These are phyloP conservation scores for Mirza zaza DNA, from an alignment of 2,113 vertebrate genomes.

Conservation along the genomic window DNA sequence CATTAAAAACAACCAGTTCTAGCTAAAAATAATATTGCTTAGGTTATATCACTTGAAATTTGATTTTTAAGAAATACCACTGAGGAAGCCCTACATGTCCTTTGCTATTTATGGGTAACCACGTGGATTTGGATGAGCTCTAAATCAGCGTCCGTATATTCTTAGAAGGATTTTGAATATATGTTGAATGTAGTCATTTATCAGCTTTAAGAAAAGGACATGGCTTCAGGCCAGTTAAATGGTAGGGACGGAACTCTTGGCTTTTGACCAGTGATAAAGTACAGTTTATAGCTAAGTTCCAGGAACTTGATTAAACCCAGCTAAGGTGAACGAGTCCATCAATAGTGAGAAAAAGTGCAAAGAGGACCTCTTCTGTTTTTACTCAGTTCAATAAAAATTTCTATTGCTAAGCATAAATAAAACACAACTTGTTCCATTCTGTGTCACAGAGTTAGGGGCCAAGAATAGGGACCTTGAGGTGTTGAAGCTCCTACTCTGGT, in stretches of 20 bases:
- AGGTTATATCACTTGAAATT: not conserved
- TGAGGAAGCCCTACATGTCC: not conserved
- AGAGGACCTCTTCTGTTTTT: not conserved
- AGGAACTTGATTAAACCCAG: conserved; percentile 6
- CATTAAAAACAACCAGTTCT: not conserved
- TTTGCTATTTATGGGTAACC: conserved; percentile 6
- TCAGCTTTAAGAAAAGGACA: not conserved
- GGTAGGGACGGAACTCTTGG: not conserved
- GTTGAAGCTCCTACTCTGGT: not conserved
- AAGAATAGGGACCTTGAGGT: not conserved
- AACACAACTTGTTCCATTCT: not conserved
- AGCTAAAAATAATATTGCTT: not conserved
- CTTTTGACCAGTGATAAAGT: not conserved
- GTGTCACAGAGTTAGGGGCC: not conserved
- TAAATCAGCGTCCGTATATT: conserved; percentile 8
- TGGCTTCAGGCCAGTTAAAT: conserved; percentile 8
- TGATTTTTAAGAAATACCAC: not conserved
- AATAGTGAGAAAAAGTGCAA: not conserved
- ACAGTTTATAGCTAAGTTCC: conserved; percentile 9
- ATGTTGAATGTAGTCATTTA: not conserved
- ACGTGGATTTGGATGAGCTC: not conserved
- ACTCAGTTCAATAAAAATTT: not conserved
- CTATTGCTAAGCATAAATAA: not conserved
- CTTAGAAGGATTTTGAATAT: conserved; percentile 44
- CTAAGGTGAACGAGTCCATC: not conserved